These are phyloP conservation scores for Danio jaintianensis DNA, from an alignment of 2,797 vertebrate genomes.

Conservation along the genomic window DNA sequence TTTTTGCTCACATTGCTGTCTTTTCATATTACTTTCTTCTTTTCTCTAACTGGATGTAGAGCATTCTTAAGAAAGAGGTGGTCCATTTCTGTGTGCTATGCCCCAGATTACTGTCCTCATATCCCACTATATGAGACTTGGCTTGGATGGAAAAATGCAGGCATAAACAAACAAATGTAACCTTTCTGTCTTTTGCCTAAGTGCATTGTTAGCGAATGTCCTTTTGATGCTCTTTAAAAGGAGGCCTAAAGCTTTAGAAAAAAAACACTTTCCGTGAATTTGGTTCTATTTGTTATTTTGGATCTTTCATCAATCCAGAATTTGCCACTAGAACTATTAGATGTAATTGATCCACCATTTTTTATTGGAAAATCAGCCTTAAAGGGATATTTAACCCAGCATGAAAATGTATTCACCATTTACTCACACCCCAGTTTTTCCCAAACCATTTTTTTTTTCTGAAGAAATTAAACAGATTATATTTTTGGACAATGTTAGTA, in stretches of 20 bases:
- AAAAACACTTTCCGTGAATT: neutral
- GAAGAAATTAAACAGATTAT: no score
- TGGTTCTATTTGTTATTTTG: neutral
- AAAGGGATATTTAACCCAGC: no score
- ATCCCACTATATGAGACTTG: slow-evolving; percentile 57
- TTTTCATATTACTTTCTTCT: slow-evolving; percentile 1
- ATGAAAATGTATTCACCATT: no score
- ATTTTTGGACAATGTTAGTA: no score
- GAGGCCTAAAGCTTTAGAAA: neutral
- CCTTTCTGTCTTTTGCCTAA: slow-evolving; percentile 3
- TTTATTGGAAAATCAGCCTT: no score
- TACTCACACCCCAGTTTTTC: no score
- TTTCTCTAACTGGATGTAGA: slow-evolving; percentile 35
- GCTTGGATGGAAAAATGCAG: neutral
- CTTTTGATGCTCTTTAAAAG: slow-evolving; percentile 17
- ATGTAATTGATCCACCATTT: neutral
- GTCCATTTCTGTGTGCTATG: slow-evolving; percentile 69
- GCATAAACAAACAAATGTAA: slow-evolving; percentile 14
- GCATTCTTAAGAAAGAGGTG: slow-evolving; percentile 67
- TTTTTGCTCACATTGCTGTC: neutral
- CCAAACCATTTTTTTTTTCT: no score
- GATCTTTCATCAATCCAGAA: neutral
- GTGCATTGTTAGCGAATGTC: neutral
- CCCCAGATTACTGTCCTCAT: slow-evolving; percentile 72
- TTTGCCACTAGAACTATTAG: neutral